Evolutionary conservation across 2,888 invertebrate species (phyloP).

Genomic region (Stenchaetothrips biformis): DNA sequence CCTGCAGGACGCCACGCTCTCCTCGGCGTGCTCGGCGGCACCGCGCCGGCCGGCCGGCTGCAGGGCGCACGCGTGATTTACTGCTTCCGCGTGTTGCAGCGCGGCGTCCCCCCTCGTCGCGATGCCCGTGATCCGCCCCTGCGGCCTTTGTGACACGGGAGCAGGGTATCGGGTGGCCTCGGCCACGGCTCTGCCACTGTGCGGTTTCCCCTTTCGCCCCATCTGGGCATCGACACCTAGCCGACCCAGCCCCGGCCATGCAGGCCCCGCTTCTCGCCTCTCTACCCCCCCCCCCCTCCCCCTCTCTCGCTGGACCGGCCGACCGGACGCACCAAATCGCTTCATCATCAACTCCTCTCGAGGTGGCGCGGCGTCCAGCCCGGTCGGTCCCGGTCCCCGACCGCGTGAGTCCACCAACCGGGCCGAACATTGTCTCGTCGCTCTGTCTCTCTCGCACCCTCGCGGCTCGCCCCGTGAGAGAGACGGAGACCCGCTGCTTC

Average conservation of each 20-base stretch:
- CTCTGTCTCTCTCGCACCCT: background rate
- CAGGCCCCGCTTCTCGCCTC: conserved; percentile 15
- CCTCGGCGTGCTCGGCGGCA: too few relatives aligned
- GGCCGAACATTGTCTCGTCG: background rate
- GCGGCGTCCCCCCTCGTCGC: too few relatives aligned
- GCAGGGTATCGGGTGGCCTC: background rate
- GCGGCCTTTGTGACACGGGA: too few relatives aligned
- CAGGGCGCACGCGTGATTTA: background rate
- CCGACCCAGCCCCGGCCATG: background rate
- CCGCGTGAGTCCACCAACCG: background rate
- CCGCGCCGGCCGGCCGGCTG: background rate
- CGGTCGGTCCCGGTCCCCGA: background rate
- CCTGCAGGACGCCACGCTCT: too few relatives aligned
- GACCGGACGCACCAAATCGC: conserved; percentile 17
- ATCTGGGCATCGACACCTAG: background rate
- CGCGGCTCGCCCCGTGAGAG: background rate
- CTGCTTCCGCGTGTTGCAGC: background rate
- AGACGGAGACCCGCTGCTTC: too few relatives aligned
- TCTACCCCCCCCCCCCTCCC: conserved; percentile 9
- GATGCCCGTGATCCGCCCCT: too few relatives aligned
- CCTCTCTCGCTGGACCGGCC: background rate
- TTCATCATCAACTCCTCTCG: background rate
- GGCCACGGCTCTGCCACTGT: background rate
- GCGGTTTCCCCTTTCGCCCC: background rate
- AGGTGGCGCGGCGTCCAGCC: background rate